These are phyloP conservation scores for Dicerorhinus sumatrensis DNA, from an alignment of 2,113 vertebrate genomes.

Conservation along the genomic window DNA sequence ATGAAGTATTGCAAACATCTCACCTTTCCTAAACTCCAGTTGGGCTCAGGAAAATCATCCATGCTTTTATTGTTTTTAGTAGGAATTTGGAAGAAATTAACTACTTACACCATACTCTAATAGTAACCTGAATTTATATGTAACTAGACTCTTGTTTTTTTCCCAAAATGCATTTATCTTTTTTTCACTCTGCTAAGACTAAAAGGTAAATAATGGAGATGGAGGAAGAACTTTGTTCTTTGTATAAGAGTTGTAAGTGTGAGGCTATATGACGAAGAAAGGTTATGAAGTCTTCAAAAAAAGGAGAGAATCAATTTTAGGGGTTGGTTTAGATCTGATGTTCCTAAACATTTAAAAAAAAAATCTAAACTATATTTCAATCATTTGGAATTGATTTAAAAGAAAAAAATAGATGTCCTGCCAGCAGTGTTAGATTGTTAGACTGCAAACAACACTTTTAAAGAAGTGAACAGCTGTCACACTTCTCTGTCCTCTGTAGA, in stretches of 20 bases:
- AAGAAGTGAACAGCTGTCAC: constrained; percentile 48
- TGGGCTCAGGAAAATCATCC: not conserved
- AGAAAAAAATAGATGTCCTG: not conserved
- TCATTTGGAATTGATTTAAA: constrained; percentile 62
- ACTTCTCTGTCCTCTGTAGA: constrained; percentile 39
- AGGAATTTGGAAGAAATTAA: not conserved
- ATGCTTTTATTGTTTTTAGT: not conserved
- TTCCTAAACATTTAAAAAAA: constrained; percentile 23
- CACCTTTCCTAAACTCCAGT: not conserved
- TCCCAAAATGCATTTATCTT: not conserved
- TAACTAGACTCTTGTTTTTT: not conserved
- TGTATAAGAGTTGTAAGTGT: not conserved
- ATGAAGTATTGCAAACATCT: not conserved
- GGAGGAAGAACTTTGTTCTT: not conserved
- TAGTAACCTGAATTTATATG: not conserved
- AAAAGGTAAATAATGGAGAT: not conserved
- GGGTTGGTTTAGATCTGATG: constrained; percentile 3
- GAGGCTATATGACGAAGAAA: not conserved
- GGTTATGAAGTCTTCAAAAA: not conserved
- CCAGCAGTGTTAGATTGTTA: not conserved
- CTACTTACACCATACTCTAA: not conserved
- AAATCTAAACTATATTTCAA: not conserved
- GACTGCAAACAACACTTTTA: constrained; percentile 3
- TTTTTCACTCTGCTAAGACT: constrained; percentile 1
- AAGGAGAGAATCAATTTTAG: not conserved